These are phyloP conservation scores for Microchrysa polita DNA, from an alignment of 2,888 invertebrate genomes.

Conservation along the genomic window DNA sequence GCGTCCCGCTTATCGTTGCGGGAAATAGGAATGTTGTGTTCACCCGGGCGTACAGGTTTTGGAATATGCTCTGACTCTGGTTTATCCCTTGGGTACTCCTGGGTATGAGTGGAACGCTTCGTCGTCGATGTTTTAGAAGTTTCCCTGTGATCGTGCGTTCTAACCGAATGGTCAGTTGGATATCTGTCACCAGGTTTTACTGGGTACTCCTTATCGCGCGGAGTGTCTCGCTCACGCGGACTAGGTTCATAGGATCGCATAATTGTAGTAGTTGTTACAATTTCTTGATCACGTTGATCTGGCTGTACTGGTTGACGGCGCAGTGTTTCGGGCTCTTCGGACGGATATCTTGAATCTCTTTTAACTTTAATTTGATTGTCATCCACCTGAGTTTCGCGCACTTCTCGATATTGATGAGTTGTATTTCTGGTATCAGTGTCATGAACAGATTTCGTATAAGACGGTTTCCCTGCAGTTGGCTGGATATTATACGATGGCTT, in stretches of 20 bases:
- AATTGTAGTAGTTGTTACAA: neutral
- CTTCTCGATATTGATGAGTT: constrained; percentile 2
- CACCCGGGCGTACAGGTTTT: neutral
- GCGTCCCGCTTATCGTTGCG: no score
- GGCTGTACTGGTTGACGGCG: neutral
- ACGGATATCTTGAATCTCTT: neutral
- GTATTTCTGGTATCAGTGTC: neutral
- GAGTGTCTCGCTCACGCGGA: neutral
- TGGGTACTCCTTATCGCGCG: neutral
- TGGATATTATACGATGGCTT: constrained; percentile 36
- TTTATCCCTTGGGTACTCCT: no score
- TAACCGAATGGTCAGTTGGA: no score
- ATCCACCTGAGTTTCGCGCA: constrained; percentile 26
- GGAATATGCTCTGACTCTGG: neutral
- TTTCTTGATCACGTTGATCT: neutral
- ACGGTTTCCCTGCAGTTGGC: constrained; percentile 30
- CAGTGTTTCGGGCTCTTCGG: neutral
- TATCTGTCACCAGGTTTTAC: no score
- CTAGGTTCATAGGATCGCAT: neutral
- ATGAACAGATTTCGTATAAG: constrained; percentile 13
- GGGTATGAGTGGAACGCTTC: no score
- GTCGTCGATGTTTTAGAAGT: no score
- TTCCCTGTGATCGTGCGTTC: no score
- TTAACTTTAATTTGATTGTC: neutral
- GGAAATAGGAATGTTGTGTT: neutral